A percentile compares a stretch with the other conserved stretches of the same genome.
Conservation (phyloP, 2,113 vertebrate species). For the Agelaius tricolor region DNA sequence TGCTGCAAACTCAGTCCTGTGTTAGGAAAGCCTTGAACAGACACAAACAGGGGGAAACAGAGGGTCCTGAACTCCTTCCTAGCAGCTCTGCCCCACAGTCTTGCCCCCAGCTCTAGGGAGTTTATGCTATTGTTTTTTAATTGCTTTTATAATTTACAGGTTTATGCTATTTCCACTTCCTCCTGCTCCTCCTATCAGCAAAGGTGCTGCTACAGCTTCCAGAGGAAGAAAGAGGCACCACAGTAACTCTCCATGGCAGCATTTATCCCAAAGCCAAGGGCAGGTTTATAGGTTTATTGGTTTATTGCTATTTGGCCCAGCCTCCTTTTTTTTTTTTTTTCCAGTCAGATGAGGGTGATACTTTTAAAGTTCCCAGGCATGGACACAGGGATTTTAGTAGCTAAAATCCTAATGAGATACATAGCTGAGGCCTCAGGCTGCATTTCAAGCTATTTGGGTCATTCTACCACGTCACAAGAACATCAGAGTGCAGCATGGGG, state of each 20-base stretch:
- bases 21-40: not conserved
- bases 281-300: not conserved
- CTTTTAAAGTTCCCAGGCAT: not conserved
- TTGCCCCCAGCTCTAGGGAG: not conserved
- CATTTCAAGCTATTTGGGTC: not conserved
- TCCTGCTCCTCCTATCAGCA: not conserved
- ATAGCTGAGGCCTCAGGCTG: not conserved
- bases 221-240: not conserved
- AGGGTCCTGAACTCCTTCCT: not conserved
- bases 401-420: not conserved
- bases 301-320: not conserved
- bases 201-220: not conserved
- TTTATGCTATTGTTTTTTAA: not conserved
- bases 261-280: not conserved
- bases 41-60: accelerated
- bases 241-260: not conserved
- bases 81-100: accelerated
- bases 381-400: not conserved
- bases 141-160: not conserved
- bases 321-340: not conserved
- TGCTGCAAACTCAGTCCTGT: not conserved
- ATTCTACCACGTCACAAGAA: not conserved
- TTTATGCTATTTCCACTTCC: not conserved
- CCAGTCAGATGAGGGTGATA: not conserved
- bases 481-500: not conserved